Evolutionary conservation across 2,113 vertebrate genomes (phyloP).

Genomic region (Sebastes schlegelii): DNA sequence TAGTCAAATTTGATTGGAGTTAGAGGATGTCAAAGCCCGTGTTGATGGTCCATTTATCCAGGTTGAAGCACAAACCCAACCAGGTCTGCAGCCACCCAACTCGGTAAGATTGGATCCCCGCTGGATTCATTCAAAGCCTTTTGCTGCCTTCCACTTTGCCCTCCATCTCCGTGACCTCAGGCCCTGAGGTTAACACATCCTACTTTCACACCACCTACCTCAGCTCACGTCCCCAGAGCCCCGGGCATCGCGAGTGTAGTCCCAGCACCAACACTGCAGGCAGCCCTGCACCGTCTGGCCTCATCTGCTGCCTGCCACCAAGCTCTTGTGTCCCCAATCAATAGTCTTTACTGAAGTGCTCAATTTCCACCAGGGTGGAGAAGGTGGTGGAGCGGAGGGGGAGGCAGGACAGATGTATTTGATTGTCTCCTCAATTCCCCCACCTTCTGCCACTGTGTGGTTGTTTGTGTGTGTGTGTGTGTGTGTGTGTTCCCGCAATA

Average conservation of each 20-base stretch:
- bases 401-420: slow-evolving; percentile 81
- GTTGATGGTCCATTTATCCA: slow-evolving; percentile 36
- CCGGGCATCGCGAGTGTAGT: slow-evolving; percentile 42
- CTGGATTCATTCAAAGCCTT: slow-evolving; percentile 29
- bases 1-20: neutral
- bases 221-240: slow-evolving; percentile 49
- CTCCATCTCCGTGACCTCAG: slow-evolving; percentile 35
- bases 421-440: slow-evolving; percentile 86
- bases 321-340: slow-evolving; percentile 83
- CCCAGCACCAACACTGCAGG: slow-evolving; percentile 66
- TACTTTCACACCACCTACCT: slow-evolving; percentile 54
- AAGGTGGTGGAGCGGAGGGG: slow-evolving; percentile 63
- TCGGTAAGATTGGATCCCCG: neutral
- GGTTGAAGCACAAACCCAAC: slow-evolving; percentile 4
- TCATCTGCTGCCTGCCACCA: slow-evolving; percentile 82
- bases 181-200: slow-evolving; percentile 72
- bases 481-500: slow-evolving; percentile 69
- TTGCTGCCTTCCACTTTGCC: slow-evolving; percentile 26
- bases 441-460: slow-evolving; percentile 75
- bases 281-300: slow-evolving; percentile 69
- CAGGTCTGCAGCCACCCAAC: neutral
- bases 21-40: neutral
- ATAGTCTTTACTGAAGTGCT: slow-evolving; percentile 84
- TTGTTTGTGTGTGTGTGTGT: slow-evolving; percentile 46
- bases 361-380: slow-evolving; percentile 82